Evolutionary conservation across 1,140 invertebrate species (phyloP), one percentile per base, ranked within the genome.

Genomic region (Vollenhovia emeryi): DNA sequence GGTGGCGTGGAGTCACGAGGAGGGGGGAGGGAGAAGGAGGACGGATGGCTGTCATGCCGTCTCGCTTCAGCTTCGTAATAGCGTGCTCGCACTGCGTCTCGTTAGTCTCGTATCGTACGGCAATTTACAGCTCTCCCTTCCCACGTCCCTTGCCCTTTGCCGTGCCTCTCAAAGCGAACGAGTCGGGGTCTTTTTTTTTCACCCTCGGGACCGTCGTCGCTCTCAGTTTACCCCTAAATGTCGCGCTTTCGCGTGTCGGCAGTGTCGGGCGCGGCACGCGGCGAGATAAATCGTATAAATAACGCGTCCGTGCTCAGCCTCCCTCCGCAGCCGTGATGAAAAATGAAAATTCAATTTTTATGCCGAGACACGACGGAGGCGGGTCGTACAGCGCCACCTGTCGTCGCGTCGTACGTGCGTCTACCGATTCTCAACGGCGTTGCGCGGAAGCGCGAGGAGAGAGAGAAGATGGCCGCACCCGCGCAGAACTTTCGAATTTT

Each of bases 261-360:
- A 11, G n/a, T n/a, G n/a, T n/a, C n/a, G n/a, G n/a, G n/a, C n/a
- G n/a, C 48, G 27, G 27, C 3, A 8, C 64, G 9, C 7, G 50
- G 4, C 15, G 0, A 18, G 11, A 30, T 15, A 40, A 43, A 8
- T 43, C 27, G 18, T n/a, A 52, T 60, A 60, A 45, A 40, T n/a
- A n/a, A 62, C 27, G n/a, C 11, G 11, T 21, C 27, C 11, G 33
- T 43, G 13, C 24, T 45, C 45, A 18, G 45, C 1, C 15, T 9
- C 18, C 43, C 30, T 15, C 15, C 45, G 24, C 21, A 21, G 15
- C 48, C 36, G 33, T 6, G 2, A 36, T 59, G 13, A n/a, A n/a
- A n/a, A n/a, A n/a, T n/a, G n/a, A 59, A 82, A 57, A 73, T 82
- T 57, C 78, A 82, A 82, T 71, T 73, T 82, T 71, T 33, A 71